A percentile compares a stretch with the other conserved stretches of the same genome.
phyloP scores from a whole-genome alignment of 2,888 invertebrate species.

The Chouioia cunea region DNA sequence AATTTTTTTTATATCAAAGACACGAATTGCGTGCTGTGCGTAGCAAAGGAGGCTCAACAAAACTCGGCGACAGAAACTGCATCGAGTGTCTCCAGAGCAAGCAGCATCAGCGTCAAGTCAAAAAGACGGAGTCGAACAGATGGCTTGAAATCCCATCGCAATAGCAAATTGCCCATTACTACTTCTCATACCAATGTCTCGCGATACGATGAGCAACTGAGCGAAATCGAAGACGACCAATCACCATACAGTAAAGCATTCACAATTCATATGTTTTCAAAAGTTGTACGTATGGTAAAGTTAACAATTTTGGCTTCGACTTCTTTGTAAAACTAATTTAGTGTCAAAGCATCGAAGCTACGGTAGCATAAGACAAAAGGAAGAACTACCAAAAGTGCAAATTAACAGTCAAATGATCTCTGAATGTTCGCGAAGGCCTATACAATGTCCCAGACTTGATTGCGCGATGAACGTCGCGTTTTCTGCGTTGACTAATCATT shows the following conservation, averaged over 20 bases:
- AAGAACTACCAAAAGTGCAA: constrained; percentile 40
- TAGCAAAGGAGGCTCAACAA: constrained; percentile 49
- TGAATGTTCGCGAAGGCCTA: constrained; percentile 66
- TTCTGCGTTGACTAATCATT: constrained; percentile 71
- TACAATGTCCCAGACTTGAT: constrained; percentile 70
- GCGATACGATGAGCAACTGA: constrained; percentile 42
- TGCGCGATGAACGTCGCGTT: constrained; percentile 72
- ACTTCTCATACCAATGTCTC: constrained; percentile 21
- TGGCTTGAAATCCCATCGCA: too few relatives aligned
- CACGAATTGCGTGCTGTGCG: constrained; percentile 54
- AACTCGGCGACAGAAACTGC: constrained; percentile 36
- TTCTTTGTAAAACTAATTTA: too few relatives aligned
- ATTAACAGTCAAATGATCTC: constrained; percentile 54
- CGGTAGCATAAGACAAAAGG: constrained; percentile 51
- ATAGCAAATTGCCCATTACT: not conserved
- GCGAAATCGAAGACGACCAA: constrained; percentile 28
- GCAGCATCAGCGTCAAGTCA: not conserved
- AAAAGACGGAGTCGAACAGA: not conserved
- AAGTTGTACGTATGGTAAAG: too few relatives aligned
- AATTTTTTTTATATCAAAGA: constrained; percentile 45
- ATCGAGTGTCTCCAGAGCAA: constrained; percentile 43
- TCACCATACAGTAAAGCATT: not conserved
- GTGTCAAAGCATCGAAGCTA: constrained; percentile 50
- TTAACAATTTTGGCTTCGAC: too few relatives aligned
- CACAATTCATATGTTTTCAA: too few relatives aligned